Conservation (phyloP, 2,888 invertebrate genomes). For the Perithous albicinctus region DNA sequence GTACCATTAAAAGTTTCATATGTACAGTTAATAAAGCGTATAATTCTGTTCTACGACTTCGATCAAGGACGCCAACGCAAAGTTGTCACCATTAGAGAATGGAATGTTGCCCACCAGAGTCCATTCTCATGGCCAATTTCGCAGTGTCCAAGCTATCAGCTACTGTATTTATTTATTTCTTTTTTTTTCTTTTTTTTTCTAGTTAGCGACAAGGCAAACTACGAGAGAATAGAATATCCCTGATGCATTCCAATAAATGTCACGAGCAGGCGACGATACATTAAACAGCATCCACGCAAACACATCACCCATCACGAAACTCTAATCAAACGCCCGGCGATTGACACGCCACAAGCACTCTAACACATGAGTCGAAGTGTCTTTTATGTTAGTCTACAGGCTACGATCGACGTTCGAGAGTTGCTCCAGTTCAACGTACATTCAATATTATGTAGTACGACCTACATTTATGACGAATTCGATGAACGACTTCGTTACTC, state of each 20-base stretch:
- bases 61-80: constrained; percentile 11
- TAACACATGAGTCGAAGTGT: constrained; percentile 11
- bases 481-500: constrained; percentile 64
- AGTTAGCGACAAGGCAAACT: not conserved
- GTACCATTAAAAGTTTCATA: too few species aligned
- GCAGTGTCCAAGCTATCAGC: not conserved
- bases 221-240: not conserved
- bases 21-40: not conserved
- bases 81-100: not conserved
- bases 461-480: constrained; percentile 68
- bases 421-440: constrained; percentile 69
- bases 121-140: not conserved
- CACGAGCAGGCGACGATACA: constrained; percentile 16
- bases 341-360: constrained; percentile 15
- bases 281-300: not conserved
- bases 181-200: constrained; percentile 11
- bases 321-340: constrained; percentile 29
- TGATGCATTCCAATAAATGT: constrained; percentile 33
- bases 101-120: not conserved
- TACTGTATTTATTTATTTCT: too few species aligned
- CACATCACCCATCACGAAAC: constrained; percentile 10
- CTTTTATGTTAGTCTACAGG: constrained; percentile 14
- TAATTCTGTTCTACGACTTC: not conserved
- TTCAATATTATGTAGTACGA: constrained; percentile 64
- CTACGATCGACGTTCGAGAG: constrained; percentile 65